phyloP scores from a whole-genome alignment of 2,797 vertebrate species.

The Allobates femoralis region DNA sequence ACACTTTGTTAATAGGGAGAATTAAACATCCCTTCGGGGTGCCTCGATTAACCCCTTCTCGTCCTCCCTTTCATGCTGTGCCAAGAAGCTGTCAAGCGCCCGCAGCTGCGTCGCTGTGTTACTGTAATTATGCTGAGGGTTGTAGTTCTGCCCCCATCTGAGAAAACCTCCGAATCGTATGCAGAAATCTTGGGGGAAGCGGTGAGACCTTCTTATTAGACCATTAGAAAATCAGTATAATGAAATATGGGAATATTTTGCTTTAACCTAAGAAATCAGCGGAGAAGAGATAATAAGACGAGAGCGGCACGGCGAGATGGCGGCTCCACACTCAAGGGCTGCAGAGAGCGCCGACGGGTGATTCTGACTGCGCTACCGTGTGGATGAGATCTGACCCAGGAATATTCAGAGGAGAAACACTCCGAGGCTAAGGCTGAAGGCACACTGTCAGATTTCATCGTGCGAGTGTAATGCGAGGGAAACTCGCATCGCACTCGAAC shows the following conservation, averaged over 20 bases:
- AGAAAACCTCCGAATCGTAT: background rate
- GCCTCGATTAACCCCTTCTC: slow-evolving; percentile 15
- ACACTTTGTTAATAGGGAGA: slow-evolving; percentile 39
- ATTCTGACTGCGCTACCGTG: background rate
- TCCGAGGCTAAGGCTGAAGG: too few species aligned
- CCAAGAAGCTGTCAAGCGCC: background rate
- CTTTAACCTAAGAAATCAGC: slow-evolving; percentile 2
- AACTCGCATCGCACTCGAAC: too few species aligned
- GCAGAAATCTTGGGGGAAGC: background rate
- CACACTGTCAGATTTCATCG: too few species aligned
- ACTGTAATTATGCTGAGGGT: background rate
- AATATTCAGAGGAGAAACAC: background rate
- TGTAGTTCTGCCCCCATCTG: background rate
- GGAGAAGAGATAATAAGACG: background rate
- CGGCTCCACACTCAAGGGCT: background rate
- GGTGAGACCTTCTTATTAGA: background rate
- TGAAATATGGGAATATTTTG: slow-evolving; percentile 12
- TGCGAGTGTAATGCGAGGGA: too few species aligned
- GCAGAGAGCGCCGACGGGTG: background rate
- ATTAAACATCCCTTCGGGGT: slow-evolving; percentile 41
- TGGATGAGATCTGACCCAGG: background rate
- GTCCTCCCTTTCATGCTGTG: background rate
- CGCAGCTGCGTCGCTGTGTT: background rate
- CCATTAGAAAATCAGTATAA: slow-evolving; percentile 8
- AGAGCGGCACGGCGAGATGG: background rate